Percentiles rank a stretch among this genome's conserved stretches.
Evolutionary conservation across 92 coral and sea anemone species (phyloP).

Genomic region (Paragorgia papillata): DNA sequence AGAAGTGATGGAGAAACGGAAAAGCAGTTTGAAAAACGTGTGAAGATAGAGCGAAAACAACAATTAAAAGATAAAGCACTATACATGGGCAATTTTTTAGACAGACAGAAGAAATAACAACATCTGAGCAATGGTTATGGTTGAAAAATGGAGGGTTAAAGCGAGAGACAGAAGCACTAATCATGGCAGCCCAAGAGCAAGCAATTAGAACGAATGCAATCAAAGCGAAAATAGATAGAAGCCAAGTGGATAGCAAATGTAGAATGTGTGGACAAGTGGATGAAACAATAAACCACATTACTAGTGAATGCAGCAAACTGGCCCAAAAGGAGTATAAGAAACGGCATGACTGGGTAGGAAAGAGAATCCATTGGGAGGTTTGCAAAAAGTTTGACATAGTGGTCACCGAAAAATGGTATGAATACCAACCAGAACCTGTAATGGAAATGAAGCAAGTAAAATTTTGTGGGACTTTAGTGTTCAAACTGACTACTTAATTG

Average conservation of each 20-base stretch:
- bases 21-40: constrained; percentile 39
- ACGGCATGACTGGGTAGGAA: constrained; percentile 53
- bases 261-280: constrained; percentile 44
- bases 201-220: constrained; percentile 39
- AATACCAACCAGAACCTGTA: background rate
- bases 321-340: constrained; percentile 36
- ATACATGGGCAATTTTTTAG: constrained; percentile 59
- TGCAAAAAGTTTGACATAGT: constrained; percentile 46
- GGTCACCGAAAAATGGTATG: constrained; percentile 47
- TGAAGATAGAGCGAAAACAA: constrained; percentile 16
- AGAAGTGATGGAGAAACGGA: too few relatives aligned
- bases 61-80: constrained; percentile 53
- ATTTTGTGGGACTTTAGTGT: constrained; percentile 40
- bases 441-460: background rate
- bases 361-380: constrained; percentile 51
- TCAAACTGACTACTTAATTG: constrained; percentile 40
- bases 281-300: constrained; percentile 43
- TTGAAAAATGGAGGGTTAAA: constrained; percentile 39
- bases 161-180: constrained; percentile 44
- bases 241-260: constrained; percentile 32
- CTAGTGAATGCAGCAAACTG: constrained; percentile 43
- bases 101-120: constrained; percentile 28
- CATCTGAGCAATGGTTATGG: constrained; percentile 12
- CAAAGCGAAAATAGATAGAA: constrained; percentile 43
- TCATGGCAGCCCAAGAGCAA: constrained; percentile 54